phyloP scores from a whole-genome alignment of 64 coral and sea anemone genomes.

The Astreopora myriophthalma region DNA sequence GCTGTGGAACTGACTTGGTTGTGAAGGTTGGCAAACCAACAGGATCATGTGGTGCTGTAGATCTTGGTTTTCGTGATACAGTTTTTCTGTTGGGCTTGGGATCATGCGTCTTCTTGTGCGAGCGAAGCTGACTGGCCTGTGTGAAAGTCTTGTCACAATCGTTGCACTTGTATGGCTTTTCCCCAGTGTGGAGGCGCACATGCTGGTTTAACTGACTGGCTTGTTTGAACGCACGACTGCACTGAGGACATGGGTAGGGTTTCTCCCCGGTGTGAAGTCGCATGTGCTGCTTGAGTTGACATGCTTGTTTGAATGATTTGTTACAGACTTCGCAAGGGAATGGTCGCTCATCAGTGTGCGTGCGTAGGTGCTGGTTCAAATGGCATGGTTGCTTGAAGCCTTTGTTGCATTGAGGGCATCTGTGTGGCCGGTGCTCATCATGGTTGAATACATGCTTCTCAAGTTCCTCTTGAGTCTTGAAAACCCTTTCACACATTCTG shows the following conservation, averaged over 20 bases:
- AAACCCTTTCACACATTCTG: constrained; percentile 92
- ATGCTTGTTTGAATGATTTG: constrained; percentile 95
- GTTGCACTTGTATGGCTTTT: constrained; percentile 92
- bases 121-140: constrained; percentile 89
- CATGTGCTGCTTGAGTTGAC: constrained; percentile 90
- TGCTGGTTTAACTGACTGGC: constrained; percentile 95
- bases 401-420: constrained; percentile 93
- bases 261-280: constrained; percentile 93
- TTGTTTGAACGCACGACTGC: constrained; percentile 84
- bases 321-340: constrained; percentile 85
- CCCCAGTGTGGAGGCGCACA: constrained; percentile 83
- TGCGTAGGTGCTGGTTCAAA: constrained; percentile 85
- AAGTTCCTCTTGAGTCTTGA: constrained; percentile 71
- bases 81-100: constrained; percentile 87
- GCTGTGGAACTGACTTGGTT: not conserved
- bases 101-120: constrained; percentile 97
- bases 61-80: constrained; percentile 39
- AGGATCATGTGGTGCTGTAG: not conserved
- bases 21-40: constrained; percentile 17
- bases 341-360: constrained; percentile 89
- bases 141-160: constrained; percentile 91
- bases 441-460: constrained; percentile 92
- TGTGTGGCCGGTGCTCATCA: constrained; percentile 86
- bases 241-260: constrained; percentile 85
- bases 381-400: constrained; percentile 98